A percentile compares a stretch with the other conserved stretches of the same genome.
Evolutionary conservation across 2,888 invertebrate species (phyloP).

Genomic region (Dasysyrphus tricinctus): DNA sequence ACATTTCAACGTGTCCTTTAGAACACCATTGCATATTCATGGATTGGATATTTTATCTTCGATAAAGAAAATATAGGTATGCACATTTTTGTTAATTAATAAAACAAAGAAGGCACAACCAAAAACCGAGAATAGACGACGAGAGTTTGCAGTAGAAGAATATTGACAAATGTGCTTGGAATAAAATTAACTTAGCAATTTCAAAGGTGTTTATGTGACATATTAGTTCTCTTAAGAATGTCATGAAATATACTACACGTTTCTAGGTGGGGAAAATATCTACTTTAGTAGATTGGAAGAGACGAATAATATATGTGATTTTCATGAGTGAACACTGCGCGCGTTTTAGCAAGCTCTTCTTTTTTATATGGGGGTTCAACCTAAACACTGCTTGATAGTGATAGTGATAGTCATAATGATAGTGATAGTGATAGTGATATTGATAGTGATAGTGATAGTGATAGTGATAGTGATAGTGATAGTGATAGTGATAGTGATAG

Average conservation of each 20-base stretch:
- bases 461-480: too few relatives aligned
- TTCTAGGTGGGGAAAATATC: not conserved
- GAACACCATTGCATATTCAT: conserved; percentile 32
- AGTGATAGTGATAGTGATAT: not conserved
- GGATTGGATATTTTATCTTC: conserved; percentile 48
- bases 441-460: too few relatives aligned
- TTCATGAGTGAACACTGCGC: not conserved
- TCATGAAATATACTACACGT: conserved; percentile 43
- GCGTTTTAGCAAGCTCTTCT: not conserved
- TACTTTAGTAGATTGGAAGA: not conserved
- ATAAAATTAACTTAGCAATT: conserved; percentile 55
- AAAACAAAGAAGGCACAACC: conserved; percentile 35
- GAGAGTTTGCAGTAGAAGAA: not conserved
- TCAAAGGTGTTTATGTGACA: conserved; percentile 52
- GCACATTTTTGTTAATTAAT: conserved; percentile 62
- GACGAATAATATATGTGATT: not conserved
- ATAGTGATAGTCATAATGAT: not conserved
- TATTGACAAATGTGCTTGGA: conserved; percentile 66
- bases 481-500: too few relatives aligned
- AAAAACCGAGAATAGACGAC: not conserved
- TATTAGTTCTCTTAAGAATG: conserved; percentile 27
- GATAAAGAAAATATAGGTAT: not conserved
- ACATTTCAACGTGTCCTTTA: conserved; percentile 21
- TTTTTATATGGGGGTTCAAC: not conserved
- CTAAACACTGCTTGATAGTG: not conserved